Conservation (phyloP, 2,113 vertebrate genomes). For the Cavia porcellus region DNA sequence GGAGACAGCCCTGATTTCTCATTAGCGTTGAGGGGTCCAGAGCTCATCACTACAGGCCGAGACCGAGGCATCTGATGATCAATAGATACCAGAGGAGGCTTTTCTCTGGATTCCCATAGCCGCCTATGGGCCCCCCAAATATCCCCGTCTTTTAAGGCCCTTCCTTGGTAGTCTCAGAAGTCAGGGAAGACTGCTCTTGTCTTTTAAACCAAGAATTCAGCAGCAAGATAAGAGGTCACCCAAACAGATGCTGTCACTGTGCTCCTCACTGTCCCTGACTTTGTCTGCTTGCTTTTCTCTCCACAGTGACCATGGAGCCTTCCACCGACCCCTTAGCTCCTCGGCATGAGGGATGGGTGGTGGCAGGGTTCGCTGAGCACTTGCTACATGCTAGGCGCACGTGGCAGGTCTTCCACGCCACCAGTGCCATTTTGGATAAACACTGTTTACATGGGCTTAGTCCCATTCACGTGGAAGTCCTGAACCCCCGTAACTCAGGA, state of each 20-base stretch:
- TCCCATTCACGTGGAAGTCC: neutral
- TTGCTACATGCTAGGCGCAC: too few relatives aligned
- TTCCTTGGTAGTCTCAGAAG: neutral
- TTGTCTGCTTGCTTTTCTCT: neutral
- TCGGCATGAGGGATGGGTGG: too few relatives aligned
- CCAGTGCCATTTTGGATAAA: too few relatives aligned
- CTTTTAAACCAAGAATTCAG: neutral
- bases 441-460: neutral
- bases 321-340: neutral
- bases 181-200: neutral
- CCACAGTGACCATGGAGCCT: too few relatives aligned
- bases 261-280: neutral
- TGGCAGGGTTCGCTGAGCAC: neutral
- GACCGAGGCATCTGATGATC: neutral
- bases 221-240: neutral
- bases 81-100: neutral
- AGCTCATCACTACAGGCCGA: neutral
- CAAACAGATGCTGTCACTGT: neutral
- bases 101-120: neutral
- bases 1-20: neutral
- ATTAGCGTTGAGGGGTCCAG: neutral
- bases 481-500: neutral
- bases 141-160: neutral
- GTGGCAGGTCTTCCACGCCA: neutral
- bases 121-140: neutral